Evolutionary conservation across 1,140 invertebrate species (phyloP), one percentile per base, ranked within the genome.

Genomic region (Drosophila malerkotliana): DNA sequence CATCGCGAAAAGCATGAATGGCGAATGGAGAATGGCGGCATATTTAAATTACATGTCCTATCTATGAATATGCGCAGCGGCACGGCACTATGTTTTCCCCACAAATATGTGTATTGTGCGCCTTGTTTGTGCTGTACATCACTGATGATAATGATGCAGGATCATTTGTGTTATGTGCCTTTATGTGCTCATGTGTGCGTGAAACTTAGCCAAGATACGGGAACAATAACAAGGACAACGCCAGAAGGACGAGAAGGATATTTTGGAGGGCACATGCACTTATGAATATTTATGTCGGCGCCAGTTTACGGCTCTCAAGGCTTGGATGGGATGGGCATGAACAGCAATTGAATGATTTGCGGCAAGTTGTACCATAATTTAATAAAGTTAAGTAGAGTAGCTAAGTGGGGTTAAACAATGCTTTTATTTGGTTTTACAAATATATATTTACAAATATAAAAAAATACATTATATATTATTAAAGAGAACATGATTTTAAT

Each of bases 201-300:
- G 63, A 76, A 76, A 76, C 28, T 44, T 32, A 69, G 15, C 32
- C 52, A 45, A 76, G 64, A 77, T 74, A 74, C 28, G 54, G 24
- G 24, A 26, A 54, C 71, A 76, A 76, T 67, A 53, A 57, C 59
- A 45, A 28, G 44, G 26, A 26, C 9, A 54, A 37, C 10, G 34
- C 2, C n/a, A n/a, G 26, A 28, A 5, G 8, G 26, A 28, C 26
- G 26, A 28, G 8, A 41, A 53, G 37, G 47, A 6, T 14, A 26
- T 15, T 18, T 1, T 3, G 34, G 37, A 21, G 28, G 14, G 45
- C 32, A 63, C 26, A 18, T 47, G 47, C 44, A 57, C 41, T 53
- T 66, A 75, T 75, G 60, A 75, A 75, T 75, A 75, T 75, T 75
- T 74, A 75, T 75, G 47, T 30, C 30, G 30, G 51, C 41, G 51